phyloP scores from a whole-genome alignment of 2,113 vertebrate genomes.

The Patagioenas fasciata region DNA sequence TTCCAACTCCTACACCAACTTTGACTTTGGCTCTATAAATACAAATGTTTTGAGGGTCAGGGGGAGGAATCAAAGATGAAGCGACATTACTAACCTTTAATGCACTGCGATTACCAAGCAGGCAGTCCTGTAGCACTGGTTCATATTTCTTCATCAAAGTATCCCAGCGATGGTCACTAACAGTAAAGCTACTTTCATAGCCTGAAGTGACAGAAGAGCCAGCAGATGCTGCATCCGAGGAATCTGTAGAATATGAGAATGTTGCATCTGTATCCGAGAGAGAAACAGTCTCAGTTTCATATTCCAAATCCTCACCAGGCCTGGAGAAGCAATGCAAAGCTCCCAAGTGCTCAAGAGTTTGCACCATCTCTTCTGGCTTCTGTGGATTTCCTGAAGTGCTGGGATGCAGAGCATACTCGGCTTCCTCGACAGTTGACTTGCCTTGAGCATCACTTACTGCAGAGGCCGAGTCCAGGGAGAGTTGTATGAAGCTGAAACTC shows the following conservation, averaged over 20 bases:
- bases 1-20: not conserved
- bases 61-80: not conserved
- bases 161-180: slow-evolving; percentile 75
- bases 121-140: slow-evolving; percentile 79
- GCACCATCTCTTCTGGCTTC: not conserved
- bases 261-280: slow-evolving; percentile 62
- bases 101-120: slow-evolving; percentile 75
- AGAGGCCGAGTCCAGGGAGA: slow-evolving; percentile 72
- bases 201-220: slow-evolving; percentile 82
- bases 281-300: not conserved
- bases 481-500: slow-evolving; percentile 89
- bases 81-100: slow-evolving; percentile 79
- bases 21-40: not conserved
- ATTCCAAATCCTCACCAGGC: not conserved
- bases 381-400: not conserved
- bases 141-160: slow-evolving; percentile 81
- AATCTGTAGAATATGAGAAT: slow-evolving; percentile 71
- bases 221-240: slow-evolving; percentile 73
- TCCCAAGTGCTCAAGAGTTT: not conserved
- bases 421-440: not conserved
- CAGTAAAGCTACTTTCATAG: slow-evolving; percentile 74
- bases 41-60: not conserved
- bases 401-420: not conserved
- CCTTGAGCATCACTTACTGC: slow-evolving; percentile 15
- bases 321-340: not conserved